phyloP scores from a whole-genome alignment of 2,797 vertebrate species.

The Lindbergichthys nudifrons region DNA sequence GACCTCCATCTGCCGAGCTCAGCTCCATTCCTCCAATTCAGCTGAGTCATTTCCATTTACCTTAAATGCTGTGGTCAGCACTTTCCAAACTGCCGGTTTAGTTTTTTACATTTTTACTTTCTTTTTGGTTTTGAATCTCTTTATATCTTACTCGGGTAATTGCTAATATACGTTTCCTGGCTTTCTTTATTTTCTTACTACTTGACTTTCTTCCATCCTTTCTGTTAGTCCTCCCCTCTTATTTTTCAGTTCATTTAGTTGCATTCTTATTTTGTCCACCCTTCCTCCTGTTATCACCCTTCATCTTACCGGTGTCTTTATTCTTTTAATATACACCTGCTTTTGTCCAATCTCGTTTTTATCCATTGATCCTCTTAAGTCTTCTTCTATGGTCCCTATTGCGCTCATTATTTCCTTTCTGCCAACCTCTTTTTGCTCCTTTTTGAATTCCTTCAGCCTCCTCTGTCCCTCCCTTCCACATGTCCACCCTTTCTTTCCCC shows the following conservation, averaged over 20 bases:
- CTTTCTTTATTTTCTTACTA: not conserved
- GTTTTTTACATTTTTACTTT: not conserved
- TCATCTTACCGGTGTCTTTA: not conserved
- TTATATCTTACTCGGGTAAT: not conserved
- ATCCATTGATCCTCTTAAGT: not conserved
- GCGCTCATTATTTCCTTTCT: not conserved
- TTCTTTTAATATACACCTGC: no score
- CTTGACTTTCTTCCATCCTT: not conserved
- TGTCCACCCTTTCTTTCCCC: not conserved
- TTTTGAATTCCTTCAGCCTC: not conserved
- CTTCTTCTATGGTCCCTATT: not conserved
- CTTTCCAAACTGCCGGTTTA: not conserved
- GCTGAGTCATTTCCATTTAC: constrained; percentile 57
- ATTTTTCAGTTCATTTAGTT: no score
- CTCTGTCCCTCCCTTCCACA: not conserved
- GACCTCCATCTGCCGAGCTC: constrained; percentile 55
- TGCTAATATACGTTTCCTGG: not conserved
- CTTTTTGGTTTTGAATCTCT: not conserved
- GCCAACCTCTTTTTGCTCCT: not conserved
- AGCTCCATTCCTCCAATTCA: constrained; percentile 44
- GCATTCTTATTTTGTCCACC: not conserved
- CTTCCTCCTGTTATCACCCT: not conserved
- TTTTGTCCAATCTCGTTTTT: not conserved
- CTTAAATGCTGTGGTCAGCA: constrained; percentile 31
- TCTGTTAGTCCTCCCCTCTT: not conserved